A percentile compares a stretch with the other conserved stretches of the same genome.
Evolutionary conservation across 2,113 vertebrate species (phyloP).

Genomic region (Gnathonemus echidnorhynchus): DNA sequence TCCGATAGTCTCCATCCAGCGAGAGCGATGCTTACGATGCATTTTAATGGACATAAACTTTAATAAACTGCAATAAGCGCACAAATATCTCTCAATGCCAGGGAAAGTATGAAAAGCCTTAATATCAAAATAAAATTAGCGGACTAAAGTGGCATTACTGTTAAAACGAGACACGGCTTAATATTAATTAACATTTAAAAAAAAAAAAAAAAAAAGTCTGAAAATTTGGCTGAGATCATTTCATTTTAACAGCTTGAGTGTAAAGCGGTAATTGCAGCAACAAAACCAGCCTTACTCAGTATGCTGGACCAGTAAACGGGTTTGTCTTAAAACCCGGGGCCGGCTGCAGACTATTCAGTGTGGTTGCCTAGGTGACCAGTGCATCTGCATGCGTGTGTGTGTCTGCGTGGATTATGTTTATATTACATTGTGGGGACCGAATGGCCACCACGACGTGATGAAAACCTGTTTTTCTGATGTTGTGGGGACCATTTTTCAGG

Average conservation of each 20-base stretch:
- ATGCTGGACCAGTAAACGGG: not conserved
- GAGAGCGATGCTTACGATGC: not conserved
- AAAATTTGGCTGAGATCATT: not conserved
- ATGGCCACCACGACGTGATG: too few relatives aligned
- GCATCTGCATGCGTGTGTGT: not conserved
- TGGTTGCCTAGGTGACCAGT: not conserved
- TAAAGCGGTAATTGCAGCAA: not conserved
- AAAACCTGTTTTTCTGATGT: too few relatives aligned
- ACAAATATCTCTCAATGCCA: not conserved
- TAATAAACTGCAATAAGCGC: not conserved
- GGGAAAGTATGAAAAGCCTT: not conserved
- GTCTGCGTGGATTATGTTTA: not conserved
- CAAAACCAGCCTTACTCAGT: not conserved
- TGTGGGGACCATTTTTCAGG: too few relatives aligned
- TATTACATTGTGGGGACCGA: too few relatives aligned
- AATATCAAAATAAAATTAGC: not conserved
- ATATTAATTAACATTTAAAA: not conserved
- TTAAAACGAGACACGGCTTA: not conserved
- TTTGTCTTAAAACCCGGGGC: not conserved
- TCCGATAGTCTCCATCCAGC: not conserved
- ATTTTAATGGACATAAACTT: conserved; percentile 14
- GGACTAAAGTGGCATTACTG: not conserved
- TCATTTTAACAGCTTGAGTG: conserved; percentile 6
- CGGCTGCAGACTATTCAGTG: not conserved
- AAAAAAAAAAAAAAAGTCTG: not conserved